Percentiles rank a stretch among this genome's conserved stretches.
Evolutionary conservation across 2,888 invertebrate species (phyloP).

Genomic region (Anarsia innoxiella): DNA sequence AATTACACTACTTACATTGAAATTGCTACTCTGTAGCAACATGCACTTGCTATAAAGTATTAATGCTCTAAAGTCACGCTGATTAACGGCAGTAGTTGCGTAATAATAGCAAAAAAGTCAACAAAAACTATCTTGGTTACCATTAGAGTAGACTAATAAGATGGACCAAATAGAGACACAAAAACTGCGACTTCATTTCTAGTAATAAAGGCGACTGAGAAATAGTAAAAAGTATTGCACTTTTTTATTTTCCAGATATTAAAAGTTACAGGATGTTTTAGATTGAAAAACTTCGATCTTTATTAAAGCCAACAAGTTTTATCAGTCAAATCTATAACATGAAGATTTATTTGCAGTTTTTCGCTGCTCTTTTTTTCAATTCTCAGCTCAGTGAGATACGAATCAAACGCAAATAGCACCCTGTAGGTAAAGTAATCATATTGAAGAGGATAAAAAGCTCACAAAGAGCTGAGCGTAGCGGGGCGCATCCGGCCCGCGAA

Average conservation of each 20-base stretch:
- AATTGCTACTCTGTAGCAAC: constrained; percentile 5
- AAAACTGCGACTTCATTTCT: constrained; percentile 59
- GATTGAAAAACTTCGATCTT: too few relatives aligned
- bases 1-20: constrained; percentile 7
- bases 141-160: constrained; percentile 54
- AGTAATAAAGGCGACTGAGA: constrained; percentile 53
- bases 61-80: constrained; percentile 30
- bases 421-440: background rate
- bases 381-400: too few relatives aligned
- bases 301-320: too few relatives aligned
- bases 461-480: constrained; percentile 36
- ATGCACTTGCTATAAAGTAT: constrained; percentile 14
- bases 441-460: constrained; percentile 15
- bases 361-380: too few relatives aligned
- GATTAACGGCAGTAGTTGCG: constrained; percentile 30
- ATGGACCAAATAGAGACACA: constrained; percentile 42
- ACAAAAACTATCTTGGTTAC: constrained; percentile 44
- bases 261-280: too few relatives aligned
- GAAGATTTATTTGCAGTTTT: too few relatives aligned
- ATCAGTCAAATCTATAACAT: too few relatives aligned
- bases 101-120: constrained; percentile 38
- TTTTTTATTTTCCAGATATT: too few relatives aligned
- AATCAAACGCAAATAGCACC: constrained; percentile 6
- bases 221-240: constrained; percentile 48
- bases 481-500: constrained; percentile 37